A percentile compares a stretch with the other conserved stretches of the same genome.
phyloP scores from a whole-genome alignment of 2,888 invertebrate species.

The Chrysolina haemoptera region DNA sequence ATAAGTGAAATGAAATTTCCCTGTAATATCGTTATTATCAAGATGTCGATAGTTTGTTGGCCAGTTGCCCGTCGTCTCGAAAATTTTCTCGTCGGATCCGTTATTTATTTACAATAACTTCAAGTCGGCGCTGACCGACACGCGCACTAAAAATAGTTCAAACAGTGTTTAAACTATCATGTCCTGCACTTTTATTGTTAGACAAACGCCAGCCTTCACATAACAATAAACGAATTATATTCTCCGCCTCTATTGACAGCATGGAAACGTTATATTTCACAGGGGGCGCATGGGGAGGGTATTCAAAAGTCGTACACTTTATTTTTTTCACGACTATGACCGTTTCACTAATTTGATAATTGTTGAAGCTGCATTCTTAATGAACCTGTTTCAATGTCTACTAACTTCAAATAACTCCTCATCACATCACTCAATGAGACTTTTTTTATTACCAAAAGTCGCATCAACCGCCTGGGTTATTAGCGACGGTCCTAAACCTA shows the following conservation, averaged over 20 bases:
- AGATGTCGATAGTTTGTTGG: not conserved
- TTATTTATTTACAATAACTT: conserved; percentile 4
- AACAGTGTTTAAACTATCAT: conserved; percentile 11
- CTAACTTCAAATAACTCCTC: no score
- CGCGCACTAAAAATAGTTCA: conserved; percentile 9
- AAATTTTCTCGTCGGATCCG: not conserved
- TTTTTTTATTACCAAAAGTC: no score
- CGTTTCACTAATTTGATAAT: no score
- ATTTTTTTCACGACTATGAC: not conserved
- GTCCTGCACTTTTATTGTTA: conserved; percentile 13
- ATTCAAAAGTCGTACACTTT: not conserved
- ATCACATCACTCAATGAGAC: no score
- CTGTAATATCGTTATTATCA: no score
- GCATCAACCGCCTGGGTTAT: no score
- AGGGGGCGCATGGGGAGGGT: not conserved
- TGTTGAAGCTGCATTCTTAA: no score
- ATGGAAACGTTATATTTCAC: not conserved
- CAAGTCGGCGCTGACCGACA: not conserved
- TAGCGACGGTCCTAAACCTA: no score
- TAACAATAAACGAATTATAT: not conserved
- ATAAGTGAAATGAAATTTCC: no score
- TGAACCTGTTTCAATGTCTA: no score
- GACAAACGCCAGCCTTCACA: not conserved
- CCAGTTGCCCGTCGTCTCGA: not conserved
- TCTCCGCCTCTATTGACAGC: not conserved